Conservation (phyloP, 1,140 invertebrate genomes). For the Dendrolimus punctatus region DNA sequence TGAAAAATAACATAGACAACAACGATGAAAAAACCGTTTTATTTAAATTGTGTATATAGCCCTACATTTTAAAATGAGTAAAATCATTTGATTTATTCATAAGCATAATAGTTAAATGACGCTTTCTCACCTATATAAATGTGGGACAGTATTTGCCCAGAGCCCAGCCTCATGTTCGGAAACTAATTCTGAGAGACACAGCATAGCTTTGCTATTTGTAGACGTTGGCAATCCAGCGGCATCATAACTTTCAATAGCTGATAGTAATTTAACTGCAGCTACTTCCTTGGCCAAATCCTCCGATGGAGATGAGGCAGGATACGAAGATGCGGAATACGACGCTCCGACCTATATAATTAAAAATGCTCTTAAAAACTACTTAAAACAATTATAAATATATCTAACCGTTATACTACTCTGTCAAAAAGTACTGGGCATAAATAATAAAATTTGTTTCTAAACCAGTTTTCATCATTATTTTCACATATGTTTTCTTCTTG, state of each 20-base stretch:
- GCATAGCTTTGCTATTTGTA: conserved; percentile 29
- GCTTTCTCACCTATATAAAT: conserved; percentile 47
- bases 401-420: no score
- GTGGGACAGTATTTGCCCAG: conserved; percentile 51
- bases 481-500: no score
- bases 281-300: conserved; percentile 68
- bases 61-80: no score
- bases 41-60: no score
- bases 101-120: not conserved
- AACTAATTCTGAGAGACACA: conserved; percentile 65
- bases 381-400: not conserved
- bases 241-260: conserved; percentile 43
- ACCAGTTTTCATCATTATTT: no score
- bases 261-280: conserved; percentile 71
- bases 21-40: no score
- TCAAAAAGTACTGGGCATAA: no score
- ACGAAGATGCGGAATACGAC: conserved; percentile 67
- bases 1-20: no score
- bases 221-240: conserved; percentile 36
- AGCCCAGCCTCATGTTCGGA: conserved; percentile 70
- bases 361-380: not conserved
- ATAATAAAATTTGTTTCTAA: no score
- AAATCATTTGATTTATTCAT: not conserved
- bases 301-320: conserved; percentile 72
- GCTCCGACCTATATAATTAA: conserved; percentile 52